phyloP scores from a whole-genome alignment of 2,797 vertebrate genomes.

The Anguilla pacifica region DNA sequence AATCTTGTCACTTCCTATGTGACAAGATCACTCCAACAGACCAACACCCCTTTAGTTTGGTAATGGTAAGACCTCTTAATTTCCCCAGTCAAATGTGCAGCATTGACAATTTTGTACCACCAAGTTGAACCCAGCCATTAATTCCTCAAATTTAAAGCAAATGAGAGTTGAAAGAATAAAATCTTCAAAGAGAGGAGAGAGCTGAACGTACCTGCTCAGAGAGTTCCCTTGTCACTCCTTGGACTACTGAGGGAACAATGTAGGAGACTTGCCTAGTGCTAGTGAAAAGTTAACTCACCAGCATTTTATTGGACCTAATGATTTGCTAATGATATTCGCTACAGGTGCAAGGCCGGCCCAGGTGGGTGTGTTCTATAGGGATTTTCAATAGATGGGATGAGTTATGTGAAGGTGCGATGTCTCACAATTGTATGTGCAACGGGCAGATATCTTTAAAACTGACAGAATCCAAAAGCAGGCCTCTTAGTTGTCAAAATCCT shows the following conservation, averaged over 20 bases:
- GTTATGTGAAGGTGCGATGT: neutral
- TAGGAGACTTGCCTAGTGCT: constrained; percentile 54
- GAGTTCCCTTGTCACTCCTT: constrained; percentile 57
- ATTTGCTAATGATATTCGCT: constrained; percentile 74
- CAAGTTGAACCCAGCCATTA: neutral
- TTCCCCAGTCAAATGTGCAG: neutral
- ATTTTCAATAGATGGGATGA: neutral
- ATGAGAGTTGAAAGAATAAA: constrained; percentile 14
- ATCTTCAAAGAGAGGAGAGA: constrained; percentile 17
- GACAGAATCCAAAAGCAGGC: neutral
- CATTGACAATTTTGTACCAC: neutral
- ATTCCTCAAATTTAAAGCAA: neutral
- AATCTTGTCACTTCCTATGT: neutral
- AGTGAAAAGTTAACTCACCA: constrained; percentile 77
- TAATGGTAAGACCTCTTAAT: neutral
- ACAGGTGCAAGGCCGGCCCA: constrained; percentile 49
- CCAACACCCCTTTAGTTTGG: constrained; percentile 14
- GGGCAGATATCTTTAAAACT: neutral
- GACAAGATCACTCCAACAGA: neutral
- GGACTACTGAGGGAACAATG: constrained; percentile 42
- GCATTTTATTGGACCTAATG: constrained; percentile 83
- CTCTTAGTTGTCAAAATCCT: neutral
- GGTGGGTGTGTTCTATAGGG: constrained; percentile 32
- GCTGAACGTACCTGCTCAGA: constrained; percentile 62
- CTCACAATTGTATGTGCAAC: neutral